Evolutionary conservation across 2,797 vertebrate genomes (phyloP), one percentile per base, ranked within the genome.

Genomic region (Poecilia wingei): DNA sequence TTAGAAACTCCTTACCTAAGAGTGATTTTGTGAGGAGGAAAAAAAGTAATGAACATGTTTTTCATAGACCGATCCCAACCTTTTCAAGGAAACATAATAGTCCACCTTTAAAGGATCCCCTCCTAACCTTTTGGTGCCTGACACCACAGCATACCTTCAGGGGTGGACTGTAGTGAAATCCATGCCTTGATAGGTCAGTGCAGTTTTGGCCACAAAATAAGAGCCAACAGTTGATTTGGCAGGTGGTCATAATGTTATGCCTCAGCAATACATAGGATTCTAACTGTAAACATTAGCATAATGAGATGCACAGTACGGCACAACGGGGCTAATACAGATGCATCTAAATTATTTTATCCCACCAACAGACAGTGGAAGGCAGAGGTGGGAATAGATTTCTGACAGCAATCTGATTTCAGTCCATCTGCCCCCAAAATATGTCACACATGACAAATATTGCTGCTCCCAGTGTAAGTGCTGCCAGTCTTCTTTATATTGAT

Each of bases 401-500:
- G 91, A 92, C 93, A 87, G 84, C 86, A 94, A 94, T 93, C 86
- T 91, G 88, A 92, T 88, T 91, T 86, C 89, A 93, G 94, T 93
- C 91, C 84, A 90, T 94, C 92, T 93, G 78, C 78, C 82, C 71
- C 77, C 41, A 91, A 90, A 93, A 92, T 87, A 87, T 85, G 78
- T 83, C 7, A 64, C 80, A 69, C 82, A 84, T 82, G 71, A 47
- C 2, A 81, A 83, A 82, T 89, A 87, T 73, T 81, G 77, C 86
- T 84, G 76, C 77, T 51, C 47, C 76, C 61, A 64, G 72, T 81
- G 70, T 85, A 84, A 47, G 41, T 31, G 43, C 76, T 1, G 5
- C 83, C 45, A 33, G 2, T 1, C 79, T 83, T 76, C 88, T 90
- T 90, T 91, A 94, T 92, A 92, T 92, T 91, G 81, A 93, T 90